Percentiles rank a stretch among this genome's conserved stretches.
Conservation (phyloP, 2,888 invertebrate genomes). For the Drosophila borealis region DNA sequence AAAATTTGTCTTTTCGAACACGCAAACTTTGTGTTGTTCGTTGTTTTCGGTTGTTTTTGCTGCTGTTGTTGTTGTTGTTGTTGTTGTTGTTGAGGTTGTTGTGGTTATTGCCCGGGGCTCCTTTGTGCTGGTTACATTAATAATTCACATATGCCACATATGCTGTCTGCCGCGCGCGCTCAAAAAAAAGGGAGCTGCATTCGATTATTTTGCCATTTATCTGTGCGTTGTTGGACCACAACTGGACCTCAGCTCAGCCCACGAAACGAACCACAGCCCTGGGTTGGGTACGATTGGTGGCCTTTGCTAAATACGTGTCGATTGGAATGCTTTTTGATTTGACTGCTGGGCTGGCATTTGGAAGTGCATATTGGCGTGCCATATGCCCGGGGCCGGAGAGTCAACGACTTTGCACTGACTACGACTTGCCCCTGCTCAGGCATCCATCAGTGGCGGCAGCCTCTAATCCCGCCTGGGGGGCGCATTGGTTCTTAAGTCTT, state of each 20-base stretch:
- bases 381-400: slow-evolving; percentile 31
- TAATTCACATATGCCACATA: slow-evolving; percentile 81
- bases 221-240: slow-evolving; percentile 44
- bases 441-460: slow-evolving; percentile 42
- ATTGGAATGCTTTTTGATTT: slow-evolving; percentile 65
- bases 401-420: slow-evolving; percentile 41
- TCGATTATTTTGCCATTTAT: slow-evolving; percentile 80
- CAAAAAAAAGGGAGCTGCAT: slow-evolving; percentile 49
- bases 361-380: slow-evolving; percentile 35
- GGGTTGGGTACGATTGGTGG: slow-evolving; percentile 52
- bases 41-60: slow-evolving; percentile 23
- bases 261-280: slow-evolving; percentile 10
- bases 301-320: slow-evolving; percentile 72
- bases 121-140: slow-evolving; percentile 78
- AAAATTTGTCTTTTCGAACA: slow-evolving; percentile 55
- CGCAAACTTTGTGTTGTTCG: slow-evolving; percentile 54
- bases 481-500: slow-evolving; percentile 45
- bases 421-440: slow-evolving; percentile 21
- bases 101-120: slow-evolving; percentile 54
- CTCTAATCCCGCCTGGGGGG: slow-evolving; percentile 67
- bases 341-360: slow-evolving; percentile 32
- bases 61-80: slow-evolving; percentile 22
- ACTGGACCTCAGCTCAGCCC: slow-evolving; percentile 12
- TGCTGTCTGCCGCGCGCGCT: slow-evolving; percentile 47
- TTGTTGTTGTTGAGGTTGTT: slow-evolving; percentile 26